Base-by-base conservation (phyloP, 2,797 vertebrate species). In the Leptoclinus maculatus region DNA sequence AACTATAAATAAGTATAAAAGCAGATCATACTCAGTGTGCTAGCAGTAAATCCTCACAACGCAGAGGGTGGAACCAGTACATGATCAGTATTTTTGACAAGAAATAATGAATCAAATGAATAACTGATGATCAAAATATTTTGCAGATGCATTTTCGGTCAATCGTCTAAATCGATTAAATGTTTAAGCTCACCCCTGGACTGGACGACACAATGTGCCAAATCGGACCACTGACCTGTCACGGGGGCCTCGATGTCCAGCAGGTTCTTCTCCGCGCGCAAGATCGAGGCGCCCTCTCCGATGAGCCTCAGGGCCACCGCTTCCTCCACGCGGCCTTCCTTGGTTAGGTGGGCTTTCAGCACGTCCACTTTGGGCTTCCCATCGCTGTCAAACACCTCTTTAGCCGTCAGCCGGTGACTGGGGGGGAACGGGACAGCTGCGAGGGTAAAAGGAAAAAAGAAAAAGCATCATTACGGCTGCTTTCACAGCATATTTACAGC, bases 201-300 rank as follows among this genome's bases (percentile, higher is more conserved):
- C n/a, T n/a, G n/a, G n/a, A n/a, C n/a, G n/a, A 53, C 4, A 6
- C n/a, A 1, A 5, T 3, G 19, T 45, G 21, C 16, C 4, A 7
- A 6, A 7, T 38, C 1, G 1, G 19, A 27, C 5, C 43, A 19
- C 89, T 85, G 74, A 99, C 98, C 98, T 95, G 98, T 99, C 86
- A 99, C 98, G 0, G 98, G 98, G 6, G 98, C 98, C 83, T 99
- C 98, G 14, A 99, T 99, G 93, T 99, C 98, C 94, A 99, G 93
- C 84, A 99, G 93, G 91, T 99, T 99, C 83, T 98, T 99, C 93
- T 99, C 98, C 41, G 97, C 90, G 54, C 97, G 96, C 67, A 99
- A 93, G 93, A 99, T 99, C 0, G 97, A 95, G 27, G 96, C 98
- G 6, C 98, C 98, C 73, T 99, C 98, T 41, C 96, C 96, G 85